Base-by-base conservation (phyloP, 2,888 invertebrate genomes). In the Marasmarcha lunaedactyla region DNA sequence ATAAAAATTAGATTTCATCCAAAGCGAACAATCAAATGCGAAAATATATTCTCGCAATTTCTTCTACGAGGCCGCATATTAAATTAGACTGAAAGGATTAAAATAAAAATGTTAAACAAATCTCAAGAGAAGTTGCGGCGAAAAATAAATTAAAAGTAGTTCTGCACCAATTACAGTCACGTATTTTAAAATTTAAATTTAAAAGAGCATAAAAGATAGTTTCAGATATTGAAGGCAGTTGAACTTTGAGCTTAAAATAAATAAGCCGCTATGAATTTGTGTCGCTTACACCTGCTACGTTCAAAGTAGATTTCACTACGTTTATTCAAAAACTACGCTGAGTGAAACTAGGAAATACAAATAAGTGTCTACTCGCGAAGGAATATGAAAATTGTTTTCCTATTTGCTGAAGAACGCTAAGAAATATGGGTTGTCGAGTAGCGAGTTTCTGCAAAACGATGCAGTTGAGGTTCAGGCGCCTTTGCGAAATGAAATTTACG, bases 11-110 rank as follows among this genome's bases (percentile, higher is more conserved):
- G 59, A 62, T 65, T 68, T 64, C 56, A 65, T 65, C 66, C 59
- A 67, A 60, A 55, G 58, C 58, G 49, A 53, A 65, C 62, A 20
- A 66, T 66, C 62, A 68, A 70, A 69, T 63, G 64, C 57, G 59
- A 64, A 69, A 70, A 70, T 69, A 64, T 65, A 71, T 68, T 64
- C 62, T 57, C 60, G 63, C 61, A 66, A 67, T 71, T 72, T 63
- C 65, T 68, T 68, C 59, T 59, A 59, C 62, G 59, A 63, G 62
- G 64, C 66, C 59, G 68, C 69, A 71, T 74, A 72, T 74, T 71
- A 72, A 73, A 73, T 74, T 74, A 73, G 59, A 70, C 59, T 65
- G 63, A 71, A 72, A 72, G 66, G 65, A 69, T 68, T 70, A 59
- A 71, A 71, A 71, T 70, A 71, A 72, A 71, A 72, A 71, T 68